Conservation (phyloP, 1,140 invertebrate species). For the Anthonomus grandis region DNA sequence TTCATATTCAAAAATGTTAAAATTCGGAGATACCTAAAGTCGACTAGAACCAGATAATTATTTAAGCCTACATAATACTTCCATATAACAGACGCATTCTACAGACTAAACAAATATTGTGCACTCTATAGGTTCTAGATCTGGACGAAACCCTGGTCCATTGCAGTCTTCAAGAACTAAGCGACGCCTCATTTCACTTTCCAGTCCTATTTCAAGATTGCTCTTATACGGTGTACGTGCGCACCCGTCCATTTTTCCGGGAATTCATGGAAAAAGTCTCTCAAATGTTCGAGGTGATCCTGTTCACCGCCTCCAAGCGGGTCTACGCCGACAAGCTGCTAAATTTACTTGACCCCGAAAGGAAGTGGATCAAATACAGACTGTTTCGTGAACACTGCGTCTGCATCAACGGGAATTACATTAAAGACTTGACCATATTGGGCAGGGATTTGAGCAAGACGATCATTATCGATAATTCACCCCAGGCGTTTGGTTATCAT, state of each 20-base stretch:
- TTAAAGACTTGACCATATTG: slow-evolving; percentile 92
- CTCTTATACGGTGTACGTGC: slow-evolving; percentile 76
- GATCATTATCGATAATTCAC: slow-evolving; percentile 91
- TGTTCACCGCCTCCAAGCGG: slow-evolving; percentile 94
- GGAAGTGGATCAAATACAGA: slow-evolving; percentile 86
- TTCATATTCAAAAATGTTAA: too few species aligned
- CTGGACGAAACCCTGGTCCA: slow-evolving; percentile 93
- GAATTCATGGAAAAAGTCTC: slow-evolving; percentile 90
- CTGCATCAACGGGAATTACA: slow-evolving; percentile 94
- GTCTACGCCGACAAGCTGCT: slow-evolving; percentile 94
- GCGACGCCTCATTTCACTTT: slow-evolving; percentile 90
- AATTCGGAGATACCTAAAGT: too few species aligned
- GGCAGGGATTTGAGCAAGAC: slow-evolving; percentile 90
- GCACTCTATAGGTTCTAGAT: slow-evolving; percentile 58
- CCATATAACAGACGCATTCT: too few species aligned
- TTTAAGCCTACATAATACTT: too few species aligned
- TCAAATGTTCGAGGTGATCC: slow-evolving; percentile 88
- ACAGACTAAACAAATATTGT: not conserved
- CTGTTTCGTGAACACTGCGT: slow-evolving; percentile 95
- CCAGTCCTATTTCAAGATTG: slow-evolving; percentile 90
- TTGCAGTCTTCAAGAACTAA: slow-evolving; percentile 88
- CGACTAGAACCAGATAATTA: too few species aligned
- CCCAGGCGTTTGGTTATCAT: slow-evolving; percentile 87
- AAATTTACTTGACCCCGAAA: slow-evolving; percentile 86
- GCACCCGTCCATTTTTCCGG: slow-evolving; percentile 85